A percentile compares a stretch with the other conserved stretches of the same genome.
Conservation (phyloP, 2,888 invertebrate genomes). For the Oxycera nigricornis region DNA sequence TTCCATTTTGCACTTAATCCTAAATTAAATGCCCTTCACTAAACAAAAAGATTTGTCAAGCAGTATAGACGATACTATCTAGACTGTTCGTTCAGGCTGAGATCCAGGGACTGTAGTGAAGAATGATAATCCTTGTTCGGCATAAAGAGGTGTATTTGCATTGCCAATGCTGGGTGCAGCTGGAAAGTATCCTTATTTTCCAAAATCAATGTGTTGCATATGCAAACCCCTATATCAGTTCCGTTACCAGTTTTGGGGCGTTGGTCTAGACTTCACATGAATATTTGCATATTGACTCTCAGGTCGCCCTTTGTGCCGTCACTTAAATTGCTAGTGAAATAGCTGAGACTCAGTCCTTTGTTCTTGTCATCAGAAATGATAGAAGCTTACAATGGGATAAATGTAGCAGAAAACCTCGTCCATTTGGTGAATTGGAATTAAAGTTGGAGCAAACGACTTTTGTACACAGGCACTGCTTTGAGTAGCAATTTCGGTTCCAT, state of each 20-base stretch:
- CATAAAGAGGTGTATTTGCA: neutral
- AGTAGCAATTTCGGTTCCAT: neutral
- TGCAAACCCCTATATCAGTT: conserved; percentile 26
- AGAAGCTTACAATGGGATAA: neutral
- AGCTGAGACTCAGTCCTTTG: conserved; percentile 14
- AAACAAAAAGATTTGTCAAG: conserved; percentile 38
- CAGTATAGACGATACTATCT: conserved; percentile 6
- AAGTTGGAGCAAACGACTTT: neutral
- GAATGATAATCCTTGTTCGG: neutral
- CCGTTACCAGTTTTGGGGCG: conserved; percentile 4
- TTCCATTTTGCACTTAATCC: conserved; percentile 41
- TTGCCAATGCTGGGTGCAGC: neutral
- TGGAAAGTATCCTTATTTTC: conserved; percentile 1
- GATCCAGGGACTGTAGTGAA: neutral
- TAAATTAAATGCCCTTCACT: conserved; percentile 40
- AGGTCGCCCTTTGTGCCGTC: neutral
- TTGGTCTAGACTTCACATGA: conserved; percentile 8
- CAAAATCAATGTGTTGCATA: conserved; percentile 23
- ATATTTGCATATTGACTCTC: conserved; percentile 38
- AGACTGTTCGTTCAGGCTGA: neutral
- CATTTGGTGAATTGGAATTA: conserved; percentile 26
- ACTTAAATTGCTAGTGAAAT: neutral
- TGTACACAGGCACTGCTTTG: neutral
- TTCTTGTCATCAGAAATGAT: neutral
- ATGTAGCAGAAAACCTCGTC: conserved; percentile 13